These are phyloP conservation scores for Sinotaia quadrata DNA, from an alignment of 2,888 invertebrate species.

Conservation along the genomic window DNA sequence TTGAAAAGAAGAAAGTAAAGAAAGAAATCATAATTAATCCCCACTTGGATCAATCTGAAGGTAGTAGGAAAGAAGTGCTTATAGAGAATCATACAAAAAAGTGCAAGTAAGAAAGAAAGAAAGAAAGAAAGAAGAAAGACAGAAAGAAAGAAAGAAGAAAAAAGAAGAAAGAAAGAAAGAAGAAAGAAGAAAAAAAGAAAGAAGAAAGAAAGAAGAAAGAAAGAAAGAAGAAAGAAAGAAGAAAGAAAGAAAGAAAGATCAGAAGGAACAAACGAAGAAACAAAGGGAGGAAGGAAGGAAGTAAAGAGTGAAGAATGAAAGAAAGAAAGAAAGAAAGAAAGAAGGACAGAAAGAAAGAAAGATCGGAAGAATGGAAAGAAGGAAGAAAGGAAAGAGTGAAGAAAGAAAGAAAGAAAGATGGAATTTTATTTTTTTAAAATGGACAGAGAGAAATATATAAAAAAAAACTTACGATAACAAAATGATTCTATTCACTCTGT, in stretches of 20 bases:
- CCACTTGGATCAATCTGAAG: too few species aligned
- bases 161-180: background rate
- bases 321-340: background rate
- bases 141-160: background rate
- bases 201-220: too few species aligned
- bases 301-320: background rate
- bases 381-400: background rate
- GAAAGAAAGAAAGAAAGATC: slow-evolving; percentile 14
- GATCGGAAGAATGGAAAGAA: background rate
- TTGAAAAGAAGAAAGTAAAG: too few species aligned
- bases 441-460: too few species aligned
- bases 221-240: background rate
- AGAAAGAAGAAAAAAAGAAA: too few species aligned
- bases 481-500: too few species aligned
- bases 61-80: too few species aligned
- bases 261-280: background rate
- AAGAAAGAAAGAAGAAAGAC: background rate
- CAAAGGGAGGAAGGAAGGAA: background rate
- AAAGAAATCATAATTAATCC: too few species aligned
- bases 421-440: background rate
- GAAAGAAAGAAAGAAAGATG: background rate
- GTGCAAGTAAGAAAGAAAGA: too few species aligned
- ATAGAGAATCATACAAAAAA: too few species aligned
- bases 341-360: slow-evolving; percentile 14
- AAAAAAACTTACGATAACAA: too few species aligned